Conservation (phyloP, 2,888 invertebrate species). For the Mesoligia furuncula region DNA sequence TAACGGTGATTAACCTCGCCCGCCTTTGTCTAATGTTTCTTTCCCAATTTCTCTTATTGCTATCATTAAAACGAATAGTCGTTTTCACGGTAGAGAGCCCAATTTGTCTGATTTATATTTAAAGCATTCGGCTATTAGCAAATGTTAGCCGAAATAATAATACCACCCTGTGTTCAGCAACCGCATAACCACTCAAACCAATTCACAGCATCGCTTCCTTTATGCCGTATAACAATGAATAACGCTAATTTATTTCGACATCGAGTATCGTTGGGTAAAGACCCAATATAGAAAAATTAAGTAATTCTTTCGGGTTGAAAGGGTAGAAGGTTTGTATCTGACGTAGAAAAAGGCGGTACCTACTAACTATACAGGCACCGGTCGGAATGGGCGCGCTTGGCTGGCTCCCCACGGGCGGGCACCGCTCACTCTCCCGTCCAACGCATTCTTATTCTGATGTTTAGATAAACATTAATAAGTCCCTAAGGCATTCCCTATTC, state of each 20-base stretch:
- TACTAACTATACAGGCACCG: slow-evolving; percentile 79
- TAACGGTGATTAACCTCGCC: slow-evolving; percentile 57
- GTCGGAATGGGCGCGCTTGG: slow-evolving; percentile 83
- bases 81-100: slow-evolving; percentile 49
- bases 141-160: slow-evolving; percentile 77
- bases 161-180: slow-evolving; percentile 71
- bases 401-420: slow-evolving; percentile 81
- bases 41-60: slow-evolving; percentile 54
- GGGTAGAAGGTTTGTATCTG: slow-evolving; percentile 87
- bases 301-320: slow-evolving; percentile 89
- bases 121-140: slow-evolving; percentile 56
- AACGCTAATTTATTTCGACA: slow-evolving; percentile 87
- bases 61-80: slow-evolving; percentile 52
- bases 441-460: slow-evolving; percentile 86
- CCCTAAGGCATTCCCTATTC: slow-evolving; percentile 77
- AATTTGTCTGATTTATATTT: slow-evolving; percentile 48
- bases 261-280: slow-evolving; percentile 80
- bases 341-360: slow-evolving; percentile 85
- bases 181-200: slow-evolving; percentile 78
- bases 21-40: slow-evolving; percentile 58
- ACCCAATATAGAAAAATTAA: slow-evolving; percentile 87
- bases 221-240: slow-evolving; percentile 76
- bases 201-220: slow-evolving; percentile 77
- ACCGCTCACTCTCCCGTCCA: slow-evolving; percentile 78
- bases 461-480: slow-evolving; percentile 88